Evolutionary conservation across 2,113 vertebrate species (phyloP).

Genomic region (Ameiurus melas): DNA sequence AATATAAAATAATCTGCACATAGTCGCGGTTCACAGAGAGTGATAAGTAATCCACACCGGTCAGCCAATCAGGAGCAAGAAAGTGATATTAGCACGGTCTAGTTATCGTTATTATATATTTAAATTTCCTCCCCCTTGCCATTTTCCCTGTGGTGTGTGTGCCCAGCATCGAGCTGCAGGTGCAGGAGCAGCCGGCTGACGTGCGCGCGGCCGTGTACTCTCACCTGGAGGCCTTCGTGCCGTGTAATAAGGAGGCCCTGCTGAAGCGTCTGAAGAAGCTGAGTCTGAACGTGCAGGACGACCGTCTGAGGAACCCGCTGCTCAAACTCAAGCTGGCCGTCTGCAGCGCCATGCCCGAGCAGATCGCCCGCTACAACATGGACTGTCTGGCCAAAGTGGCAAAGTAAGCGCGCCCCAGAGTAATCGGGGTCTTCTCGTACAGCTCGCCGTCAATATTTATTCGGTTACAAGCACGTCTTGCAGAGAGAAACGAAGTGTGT

Average conservation of each 20-base stretch:
- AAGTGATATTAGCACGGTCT: not conserved
- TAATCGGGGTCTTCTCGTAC: not conserved
- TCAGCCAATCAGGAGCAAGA: not conserved
- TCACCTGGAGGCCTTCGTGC: constrained; percentile 95
- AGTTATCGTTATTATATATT: not conserved
- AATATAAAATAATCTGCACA: not conserved
- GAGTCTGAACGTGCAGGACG: constrained; percentile 97
- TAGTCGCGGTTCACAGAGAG: not conserved
- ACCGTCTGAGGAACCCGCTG: constrained; percentile 87
- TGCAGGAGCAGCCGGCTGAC: constrained; percentile 84
- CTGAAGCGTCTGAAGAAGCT: constrained; percentile 97
- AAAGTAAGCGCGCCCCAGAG: constrained; percentile 69
- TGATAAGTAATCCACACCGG: not conserved
- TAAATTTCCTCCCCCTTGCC: not conserved
- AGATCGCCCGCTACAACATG: constrained; percentile 93
- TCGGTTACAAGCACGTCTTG: too few species aligned
- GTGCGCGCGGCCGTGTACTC: constrained; percentile 85
- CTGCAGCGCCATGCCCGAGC: constrained; percentile 93
- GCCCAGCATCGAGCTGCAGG: constrained; percentile 92
- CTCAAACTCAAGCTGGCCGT: constrained; percentile 94
- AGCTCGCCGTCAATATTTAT: too few species aligned
- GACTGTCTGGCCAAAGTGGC: constrained; percentile 96
- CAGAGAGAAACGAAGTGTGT: too few species aligned
- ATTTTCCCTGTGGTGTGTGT: not conserved
- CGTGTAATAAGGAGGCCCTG: constrained; percentile 94